Base-by-base conservation (phyloP, 2,888 invertebrate species). In the Pardosa pseudoannulata region DNA sequence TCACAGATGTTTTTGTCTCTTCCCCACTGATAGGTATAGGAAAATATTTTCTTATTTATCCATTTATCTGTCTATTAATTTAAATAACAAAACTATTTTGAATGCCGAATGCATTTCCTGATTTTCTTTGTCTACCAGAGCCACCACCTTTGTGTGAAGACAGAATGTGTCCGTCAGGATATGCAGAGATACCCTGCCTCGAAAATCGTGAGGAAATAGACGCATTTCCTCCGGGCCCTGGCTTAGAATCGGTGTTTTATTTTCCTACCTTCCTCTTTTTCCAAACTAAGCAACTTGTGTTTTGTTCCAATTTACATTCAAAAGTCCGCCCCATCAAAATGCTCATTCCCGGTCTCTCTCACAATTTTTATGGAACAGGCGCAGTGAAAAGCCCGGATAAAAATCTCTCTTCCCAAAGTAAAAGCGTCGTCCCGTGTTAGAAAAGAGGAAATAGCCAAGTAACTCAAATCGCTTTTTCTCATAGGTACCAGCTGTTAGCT, bases 401-500 rank as follows among this genome's bases (percentile, higher is more conserved):
- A 31, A 31, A 29, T 31, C 65, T n/a, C n/a, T n/a, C n/a, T n/a
- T n/a, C 29, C 31, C 31, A 29, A n/a, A 65, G 28, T 23, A 31
- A 65, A 29, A 5, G 56, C 56, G 23, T 3, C 23, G 5, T 19
- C 16, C 27, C 65, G 11, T 5, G 29, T 6, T 29, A 31, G 65
- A 65, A 65, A 16, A 29, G 2, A n/a, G 16, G 16, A 16, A 62
- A 62, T 3, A 65, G 29, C 29, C 5, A 65, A 65, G 31, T 31
- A 31, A n/a, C 31, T 29, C 31, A 29, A 65, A 28, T 31, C 29
- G 65, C 7, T 56, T 7, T 56, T 56, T 56, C 56, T 56, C 56
- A 56, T 56, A 65, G 31, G 65, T 31, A 65, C 81, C 81, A 82
- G 81, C 81, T 82, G 81, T 82, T 79, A 36, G 6, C 9, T 36